Evolutionary conservation across 2,888 invertebrate genomes (phyloP).

Genomic region (Orthonevra nobilis): DNA sequence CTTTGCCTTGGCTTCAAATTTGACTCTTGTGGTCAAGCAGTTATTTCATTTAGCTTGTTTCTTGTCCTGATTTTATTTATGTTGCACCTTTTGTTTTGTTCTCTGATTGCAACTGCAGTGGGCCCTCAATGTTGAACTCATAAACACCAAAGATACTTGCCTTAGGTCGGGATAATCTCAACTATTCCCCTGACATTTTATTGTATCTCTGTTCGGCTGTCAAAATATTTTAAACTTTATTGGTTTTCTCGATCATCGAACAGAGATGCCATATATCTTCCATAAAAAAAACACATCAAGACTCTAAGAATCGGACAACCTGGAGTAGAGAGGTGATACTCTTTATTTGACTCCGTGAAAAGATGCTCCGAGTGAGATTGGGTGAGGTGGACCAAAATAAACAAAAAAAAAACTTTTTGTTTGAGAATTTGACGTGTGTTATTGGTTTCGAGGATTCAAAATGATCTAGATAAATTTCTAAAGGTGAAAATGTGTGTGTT

Average conservation of each 20-base stretch:
- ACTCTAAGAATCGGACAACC: slow-evolving; percentile 45
- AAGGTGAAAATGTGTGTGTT: slow-evolving; percentile 42
- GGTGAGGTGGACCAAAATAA: slow-evolving; percentile 29
- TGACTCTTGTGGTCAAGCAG: slow-evolving; percentile 65
- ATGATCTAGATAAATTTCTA: slow-evolving; percentile 66
- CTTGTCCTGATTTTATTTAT: slow-evolving; percentile 29
- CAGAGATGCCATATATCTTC: slow-evolving; percentile 65
- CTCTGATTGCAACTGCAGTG: neutral
- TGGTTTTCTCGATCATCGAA: slow-evolving; percentile 68
- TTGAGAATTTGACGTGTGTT: slow-evolving; percentile 58
- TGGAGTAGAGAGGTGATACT: slow-evolving; percentile 7
- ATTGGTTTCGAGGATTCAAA: slow-evolving; percentile 62
- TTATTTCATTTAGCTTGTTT: slow-evolving; percentile 33
- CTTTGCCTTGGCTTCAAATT: slow-evolving; percentile 63
- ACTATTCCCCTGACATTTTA: slow-evolving; percentile 56
- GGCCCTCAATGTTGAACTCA: slow-evolving; percentile 45
- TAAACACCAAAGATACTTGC: slow-evolving; percentile 46
- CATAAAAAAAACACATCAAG: slow-evolving; percentile 61
- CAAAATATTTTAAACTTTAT: slow-evolving; percentile 68
- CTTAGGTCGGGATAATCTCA: slow-evolving; percentile 37
- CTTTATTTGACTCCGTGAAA: slow-evolving; percentile 15
- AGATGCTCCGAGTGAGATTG: slow-evolving; percentile 51
- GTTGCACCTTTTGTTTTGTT: slow-evolving; percentile 31
- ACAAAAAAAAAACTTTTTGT: slow-evolving; percentile 32
- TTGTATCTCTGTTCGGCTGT: slow-evolving; percentile 62